Evolutionary conservation across 2,113 vertebrate genomes (phyloP), one percentile per base, ranked within the genome.

Genomic region (Siphamia tubifer): DNA sequence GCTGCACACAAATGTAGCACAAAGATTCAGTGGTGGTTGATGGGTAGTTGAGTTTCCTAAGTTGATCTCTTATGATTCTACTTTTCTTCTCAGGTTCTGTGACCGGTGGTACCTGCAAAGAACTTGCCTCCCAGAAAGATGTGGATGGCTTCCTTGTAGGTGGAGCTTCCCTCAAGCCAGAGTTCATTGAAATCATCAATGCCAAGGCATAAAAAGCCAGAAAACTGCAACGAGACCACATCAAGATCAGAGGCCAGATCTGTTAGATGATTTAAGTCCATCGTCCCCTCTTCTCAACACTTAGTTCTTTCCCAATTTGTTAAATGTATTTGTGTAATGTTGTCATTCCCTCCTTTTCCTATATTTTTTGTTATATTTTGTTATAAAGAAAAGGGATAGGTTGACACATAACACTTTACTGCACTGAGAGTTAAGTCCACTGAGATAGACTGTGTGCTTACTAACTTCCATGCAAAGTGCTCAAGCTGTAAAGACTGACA

Each of bases 131-230:
- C 75, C 95, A 98, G 89, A 93, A 93, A 1, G 97, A 99, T 1
- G 94, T 99, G 9, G 98, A 99, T 0, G 97, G 98, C 47, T 99
- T 99, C 91, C 94, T 99, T 0, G 97, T 99, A 48, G 98, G 97
- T 0, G 97, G 98, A n/a, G 98, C 98, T 1, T 95, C 98, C 42
- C 94, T 99, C 69, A 99, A 99, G 89, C 93, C 96, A 0, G 98
- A 99, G 78, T 96, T 99, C 5, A 78, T 98, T n/a, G 95, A 96
- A 1, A 99, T 99, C 85, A 98, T 99, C 85, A 98, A 95, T 7
- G 98, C 98, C 45, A 96, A 95, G 63, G 83, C 83, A 89, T 92
- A 95, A 91, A 93, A 76, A 53, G 17, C 44, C 4, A 0, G 47
- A 8, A 36, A 47, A 17, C 51, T 28, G 6, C 48, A 20, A 21